Evolutionary conservation across 2,888 invertebrate species (phyloP), one percentile per base, ranked within the genome.

Genomic region (Diplolepis rosae): DNA sequence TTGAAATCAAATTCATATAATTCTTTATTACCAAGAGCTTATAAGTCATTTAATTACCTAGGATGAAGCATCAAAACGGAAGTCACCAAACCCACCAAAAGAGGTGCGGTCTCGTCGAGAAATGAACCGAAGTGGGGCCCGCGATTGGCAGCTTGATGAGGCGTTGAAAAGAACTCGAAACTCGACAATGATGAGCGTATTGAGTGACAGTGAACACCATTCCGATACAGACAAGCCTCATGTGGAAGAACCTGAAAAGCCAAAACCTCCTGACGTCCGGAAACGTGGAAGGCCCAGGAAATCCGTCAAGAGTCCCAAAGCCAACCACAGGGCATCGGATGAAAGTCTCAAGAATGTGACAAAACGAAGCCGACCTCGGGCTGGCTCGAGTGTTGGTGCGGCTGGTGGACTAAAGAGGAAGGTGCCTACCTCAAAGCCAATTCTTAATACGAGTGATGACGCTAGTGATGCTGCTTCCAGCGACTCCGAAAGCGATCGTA

Each of bases 211-310:
- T 71, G 85, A 87, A 69, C 86, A 85, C 13, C 84, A 84, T 5
- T 86, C 88, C 24, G 88, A 88, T 80, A 87, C 78, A 78, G 79
- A 89, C 85, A 77, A 90, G 87, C 35, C 74, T 18, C 77, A 82
- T 80, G 72, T 80, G 76, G 86, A 84, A 30, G 81, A 81, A 15
- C 67, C 77, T 9, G 71, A 71, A 15, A 84, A 87, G 71, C 83
- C 86, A 74, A 92, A 91, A 81, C 84, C 83, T 11, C 81, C 82
- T 35, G 87, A 89, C 68, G 82, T 78, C 1, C 82, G 83, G 48
- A 87, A 87, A 77, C 91, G 92, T 22, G 92, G 92, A 0, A 88
- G 92, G 61, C 91, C 91, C 6, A 90, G 90, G 2, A 92, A 91
- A 79, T 82, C 87, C 18, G 88, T 90, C 1, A 86, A 87, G 68